A percentile compares a stretch with the other conserved stretches of the same genome.
These are phyloP conservation scores for Alligator sinensis DNA, from an alignment of 2,113 vertebrate genomes.

Conservation along the genomic window DNA sequence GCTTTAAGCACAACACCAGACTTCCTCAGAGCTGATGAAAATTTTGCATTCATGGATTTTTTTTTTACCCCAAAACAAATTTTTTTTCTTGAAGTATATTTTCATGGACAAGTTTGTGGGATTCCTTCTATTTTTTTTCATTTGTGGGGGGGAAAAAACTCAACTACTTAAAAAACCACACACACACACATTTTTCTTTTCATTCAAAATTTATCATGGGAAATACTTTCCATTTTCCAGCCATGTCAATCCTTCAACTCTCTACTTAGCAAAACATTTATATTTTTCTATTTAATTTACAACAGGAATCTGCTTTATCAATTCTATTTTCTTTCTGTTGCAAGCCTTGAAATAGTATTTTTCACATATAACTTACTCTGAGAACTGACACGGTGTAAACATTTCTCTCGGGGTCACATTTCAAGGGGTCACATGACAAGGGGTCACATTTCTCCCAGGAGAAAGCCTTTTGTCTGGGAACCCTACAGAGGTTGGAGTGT, in stretches of 20 bases:
- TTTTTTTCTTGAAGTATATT: constrained; percentile 67
- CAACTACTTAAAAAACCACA: constrained; percentile 35
- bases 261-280: constrained; percentile 22
- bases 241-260: background rate
- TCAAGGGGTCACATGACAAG: no score
- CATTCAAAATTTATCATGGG: constrained; percentile 55
- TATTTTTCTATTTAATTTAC: background rate
- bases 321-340: background rate
- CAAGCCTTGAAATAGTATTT: background rate
- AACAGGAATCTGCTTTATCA: background rate
- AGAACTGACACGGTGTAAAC: background rate
- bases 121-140: background rate
- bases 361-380: background rate
- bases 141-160: constrained; percentile 2
- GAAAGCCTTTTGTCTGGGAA: no score
- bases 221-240: constrained; percentile 54
- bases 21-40: constrained; percentile 48
- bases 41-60: constrained; percentile 64
- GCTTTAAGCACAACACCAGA: constrained; percentile 54
- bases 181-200: constrained; percentile 45
- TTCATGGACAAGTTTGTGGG: constrained; percentile 65
- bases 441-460: no score
- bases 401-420: no score
- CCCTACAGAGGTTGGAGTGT: no score
- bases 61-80: constrained; percentile 65